phyloP scores from a whole-genome alignment of 2,113 vertebrate genomes.

The Xiphophorus couchianus region DNA sequence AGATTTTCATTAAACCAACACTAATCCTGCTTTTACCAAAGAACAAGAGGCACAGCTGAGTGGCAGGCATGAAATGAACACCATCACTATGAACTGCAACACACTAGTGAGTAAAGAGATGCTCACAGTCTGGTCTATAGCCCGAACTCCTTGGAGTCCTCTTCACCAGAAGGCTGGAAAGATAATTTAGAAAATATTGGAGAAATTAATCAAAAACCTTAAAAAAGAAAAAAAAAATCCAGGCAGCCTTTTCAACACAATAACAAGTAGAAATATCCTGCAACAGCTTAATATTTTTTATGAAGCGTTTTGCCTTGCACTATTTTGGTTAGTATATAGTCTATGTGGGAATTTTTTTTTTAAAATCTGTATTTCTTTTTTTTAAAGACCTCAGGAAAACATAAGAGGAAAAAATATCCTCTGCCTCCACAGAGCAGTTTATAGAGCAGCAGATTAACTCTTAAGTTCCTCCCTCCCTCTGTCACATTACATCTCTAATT shows the following conservation, averaged over 20 bases:
- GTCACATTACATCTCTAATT: slow-evolving; percentile 57
- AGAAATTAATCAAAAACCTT: not conserved
- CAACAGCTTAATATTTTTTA: not conserved
- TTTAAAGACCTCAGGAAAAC: slow-evolving; percentile 11
- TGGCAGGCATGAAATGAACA: slow-evolving; percentile 5
- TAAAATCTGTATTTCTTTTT: not conserved
- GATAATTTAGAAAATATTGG: slow-evolving; percentile 1
- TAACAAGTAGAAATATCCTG: too few relatives aligned
- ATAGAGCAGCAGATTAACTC: slow-evolving; percentile 64
- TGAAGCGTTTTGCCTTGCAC: not conserved
- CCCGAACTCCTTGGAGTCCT: slow-evolving; percentile 82
- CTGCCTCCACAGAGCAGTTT: slow-evolving; percentile 40
- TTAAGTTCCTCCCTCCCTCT: slow-evolving; percentile 64
- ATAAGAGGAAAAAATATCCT: slow-evolving; percentile 33
- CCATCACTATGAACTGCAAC: not conserved
- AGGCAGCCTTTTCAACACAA: too few relatives aligned
- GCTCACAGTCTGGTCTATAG: slow-evolving; percentile 86
- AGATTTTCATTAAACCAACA: slow-evolving; percentile 36
- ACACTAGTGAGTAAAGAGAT: not conserved
- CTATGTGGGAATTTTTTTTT: too few relatives aligned
- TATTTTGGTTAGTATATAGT: not conserved
- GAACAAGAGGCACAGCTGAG: slow-evolving; percentile 1
- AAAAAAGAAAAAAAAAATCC: too few relatives aligned
- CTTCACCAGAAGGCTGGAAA: slow-evolving; percentile 82
- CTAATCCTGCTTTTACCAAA: slow-evolving; percentile 44